phyloP scores from a whole-genome alignment of 2,797 vertebrate genomes.

The Sebastes taczanowskii region DNA sequence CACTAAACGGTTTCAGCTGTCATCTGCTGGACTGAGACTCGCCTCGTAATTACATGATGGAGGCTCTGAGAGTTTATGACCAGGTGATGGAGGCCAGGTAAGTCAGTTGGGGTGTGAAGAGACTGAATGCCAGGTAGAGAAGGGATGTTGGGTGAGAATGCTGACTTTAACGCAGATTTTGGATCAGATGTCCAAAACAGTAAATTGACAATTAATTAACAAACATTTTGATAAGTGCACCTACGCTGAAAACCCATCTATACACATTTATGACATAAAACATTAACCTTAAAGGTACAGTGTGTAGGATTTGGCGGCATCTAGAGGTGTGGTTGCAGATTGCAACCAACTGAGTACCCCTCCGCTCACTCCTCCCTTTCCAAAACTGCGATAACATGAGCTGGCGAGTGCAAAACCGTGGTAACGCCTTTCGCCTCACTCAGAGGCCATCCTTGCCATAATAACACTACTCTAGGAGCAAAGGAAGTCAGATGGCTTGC shows the following conservation, averaged over 20 bases:
- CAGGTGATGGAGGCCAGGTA: neutral
- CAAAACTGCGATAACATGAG: no score
- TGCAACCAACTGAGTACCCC: no score
- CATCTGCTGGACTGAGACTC: constrained; percentile 35
- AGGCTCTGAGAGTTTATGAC: constrained; percentile 4
- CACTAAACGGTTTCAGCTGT: constrained; percentile 52
- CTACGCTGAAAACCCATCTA: neutral
- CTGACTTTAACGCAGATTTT: neutral
- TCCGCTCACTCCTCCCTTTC: no score
- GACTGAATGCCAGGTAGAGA: neutral
- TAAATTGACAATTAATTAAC: no score
- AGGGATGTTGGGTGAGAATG: neutral
- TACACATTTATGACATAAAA: neutral
- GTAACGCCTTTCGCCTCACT: no score
- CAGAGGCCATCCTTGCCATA: no score
- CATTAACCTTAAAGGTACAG: neutral
- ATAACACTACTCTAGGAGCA: no score
- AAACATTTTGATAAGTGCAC: neutral
- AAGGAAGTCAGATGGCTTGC: no score
- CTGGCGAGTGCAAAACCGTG: no score
- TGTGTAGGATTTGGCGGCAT: accelerated
- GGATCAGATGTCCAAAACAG: neutral
- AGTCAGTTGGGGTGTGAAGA: neutral
- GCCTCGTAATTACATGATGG: constrained; percentile 52
- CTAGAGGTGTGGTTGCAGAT: no score